Percentiles rank a stretch among this genome's conserved stretches.
Conservation (phyloP, 2,113 vertebrate species). For the Vombatus ursinus region DNA sequence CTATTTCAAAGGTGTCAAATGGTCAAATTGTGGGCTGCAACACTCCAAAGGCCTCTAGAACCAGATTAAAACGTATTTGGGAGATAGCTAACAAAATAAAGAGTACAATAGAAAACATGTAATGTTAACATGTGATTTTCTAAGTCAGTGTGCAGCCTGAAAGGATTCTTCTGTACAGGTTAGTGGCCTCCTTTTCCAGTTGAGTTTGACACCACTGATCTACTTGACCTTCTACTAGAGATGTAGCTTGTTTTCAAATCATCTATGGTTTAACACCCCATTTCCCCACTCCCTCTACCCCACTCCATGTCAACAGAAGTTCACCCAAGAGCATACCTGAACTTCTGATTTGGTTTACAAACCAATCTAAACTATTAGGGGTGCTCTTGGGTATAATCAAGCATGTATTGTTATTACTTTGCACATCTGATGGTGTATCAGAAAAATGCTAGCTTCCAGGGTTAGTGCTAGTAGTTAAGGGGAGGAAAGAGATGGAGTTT, state of each 20-base stretch:
- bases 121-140: not conserved
- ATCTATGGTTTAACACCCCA: not conserved
- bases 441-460: not conserved
- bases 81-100: not conserved
- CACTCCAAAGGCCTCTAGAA: not conserved
- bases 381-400: not conserved
- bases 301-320: not conserved
- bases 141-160: not conserved
- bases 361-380: not conserved
- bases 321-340: not conserved
- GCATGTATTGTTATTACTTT: not conserved
- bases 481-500: not conserved
- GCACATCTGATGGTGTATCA: not conserved
- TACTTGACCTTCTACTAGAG: not conserved
- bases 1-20: not conserved
- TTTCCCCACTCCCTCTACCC: not conserved
- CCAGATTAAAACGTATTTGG: not conserved
- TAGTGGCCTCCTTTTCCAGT: not conserved
- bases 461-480: not conserved
- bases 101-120: not conserved
- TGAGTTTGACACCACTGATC: not conserved
- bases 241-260: not conserved
- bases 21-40: not conserved
- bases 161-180: not conserved
- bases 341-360: not conserved